phyloP scores from a whole-genome alignment of 2,888 invertebrate species.

The Globia sparganii region DNA sequence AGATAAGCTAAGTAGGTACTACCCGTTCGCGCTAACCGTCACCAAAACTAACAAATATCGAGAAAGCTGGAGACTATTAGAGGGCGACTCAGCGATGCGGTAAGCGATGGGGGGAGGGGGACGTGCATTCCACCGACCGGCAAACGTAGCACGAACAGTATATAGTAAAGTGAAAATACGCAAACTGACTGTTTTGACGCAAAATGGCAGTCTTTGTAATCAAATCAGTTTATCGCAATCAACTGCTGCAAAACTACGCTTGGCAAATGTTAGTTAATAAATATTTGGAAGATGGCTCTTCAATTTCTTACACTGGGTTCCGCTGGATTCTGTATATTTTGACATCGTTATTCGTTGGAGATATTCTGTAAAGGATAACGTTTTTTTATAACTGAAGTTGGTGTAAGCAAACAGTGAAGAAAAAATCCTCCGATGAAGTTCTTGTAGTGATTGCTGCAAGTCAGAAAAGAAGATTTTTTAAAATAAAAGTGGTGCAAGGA shows the following conservation, averaged over 20 bases:
- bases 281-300: constrained; percentile 13
- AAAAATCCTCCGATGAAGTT: neutral
- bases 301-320: constrained; percentile 49
- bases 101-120: too few species aligned
- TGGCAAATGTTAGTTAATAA: constrained; percentile 5
- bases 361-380: constrained; percentile 54
- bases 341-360: constrained; percentile 40
- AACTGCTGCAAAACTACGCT: constrained; percentile 19
- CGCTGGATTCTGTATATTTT: constrained; percentile 41
- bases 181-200: neutral
- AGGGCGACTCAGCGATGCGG: too few species aligned
- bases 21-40: too few species aligned
- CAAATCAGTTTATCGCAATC: neutral
- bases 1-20: neutral
- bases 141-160: too few species aligned
- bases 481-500: neutral
- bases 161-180: neutral
- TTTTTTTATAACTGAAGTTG: constrained; percentile 5
- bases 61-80: too few species aligned
- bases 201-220: neutral
- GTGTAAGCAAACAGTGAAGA: neutral
- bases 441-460: neutral
- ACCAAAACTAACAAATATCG: too few species aligned
- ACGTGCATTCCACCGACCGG: too few species aligned
- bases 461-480: too few species aligned